Percentiles rank a stretch among this genome's conserved stretches.
Conservation (phyloP, 2,888 invertebrate genomes). For the Acrocyrtus sp. region DNA sequence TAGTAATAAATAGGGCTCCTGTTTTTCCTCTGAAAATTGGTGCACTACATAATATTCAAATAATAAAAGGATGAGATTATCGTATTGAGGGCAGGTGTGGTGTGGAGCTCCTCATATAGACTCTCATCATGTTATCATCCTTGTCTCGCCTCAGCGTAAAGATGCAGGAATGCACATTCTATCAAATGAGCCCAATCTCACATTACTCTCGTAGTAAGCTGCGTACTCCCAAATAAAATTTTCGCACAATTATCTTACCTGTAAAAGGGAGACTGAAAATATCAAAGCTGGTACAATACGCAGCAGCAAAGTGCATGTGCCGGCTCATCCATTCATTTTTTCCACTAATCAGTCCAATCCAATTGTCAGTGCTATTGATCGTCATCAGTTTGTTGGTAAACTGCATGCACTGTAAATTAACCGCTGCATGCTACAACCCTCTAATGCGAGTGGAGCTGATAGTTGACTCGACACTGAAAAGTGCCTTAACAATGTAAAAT, state of each 20-base stretch:
- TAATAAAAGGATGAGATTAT: too few species aligned
- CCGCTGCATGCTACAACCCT: neutral
- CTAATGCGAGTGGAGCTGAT: too few species aligned
- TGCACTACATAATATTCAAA: too few species aligned
- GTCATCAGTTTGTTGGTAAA: neutral
- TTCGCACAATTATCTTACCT: too few species aligned
- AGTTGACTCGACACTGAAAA: neutral
- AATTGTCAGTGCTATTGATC: neutral
- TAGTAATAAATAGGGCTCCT: too few species aligned
- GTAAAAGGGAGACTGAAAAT: too few species aligned
- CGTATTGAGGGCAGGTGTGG: slow-evolving; percentile 46
- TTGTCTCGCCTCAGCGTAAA: neutral
- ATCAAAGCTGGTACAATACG: neutral
- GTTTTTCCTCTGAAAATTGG: too few species aligned
- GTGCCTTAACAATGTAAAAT: neutral
- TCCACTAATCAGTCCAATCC: slow-evolving; percentile 19
- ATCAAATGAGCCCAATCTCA: neutral
- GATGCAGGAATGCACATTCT: neutral
- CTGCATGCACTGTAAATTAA: neutral
- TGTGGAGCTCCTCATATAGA: neutral
- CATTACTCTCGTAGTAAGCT: neutral
- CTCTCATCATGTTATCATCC: slow-evolving; percentile 13
- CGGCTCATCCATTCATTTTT: slow-evolving; percentile 19
- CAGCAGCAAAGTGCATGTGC: too few species aligned
- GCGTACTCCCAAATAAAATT: too few species aligned